Conservation (phyloP, 2,888 invertebrate genomes). For the Drosophila incognita region DNA sequence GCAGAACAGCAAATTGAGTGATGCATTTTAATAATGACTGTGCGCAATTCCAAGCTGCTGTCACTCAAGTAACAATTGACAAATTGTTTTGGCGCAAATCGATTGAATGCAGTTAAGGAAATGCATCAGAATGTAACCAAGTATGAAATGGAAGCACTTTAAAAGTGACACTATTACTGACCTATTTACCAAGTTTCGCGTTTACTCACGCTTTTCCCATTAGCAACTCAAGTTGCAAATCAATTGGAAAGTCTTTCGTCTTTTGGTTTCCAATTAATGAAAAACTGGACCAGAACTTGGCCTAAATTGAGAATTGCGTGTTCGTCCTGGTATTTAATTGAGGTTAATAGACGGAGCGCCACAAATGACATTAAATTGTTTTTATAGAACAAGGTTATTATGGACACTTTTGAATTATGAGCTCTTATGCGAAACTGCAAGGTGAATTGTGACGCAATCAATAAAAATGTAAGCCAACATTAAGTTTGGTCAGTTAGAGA, state of each 20-base stretch:
- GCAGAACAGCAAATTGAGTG: constrained; percentile 20
- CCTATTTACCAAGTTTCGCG: constrained; percentile 37
- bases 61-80: constrained; percentile 10
- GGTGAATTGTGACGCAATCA: constrained; percentile 25
- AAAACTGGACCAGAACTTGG: constrained; percentile 1
- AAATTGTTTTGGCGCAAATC: constrained; percentile 26
- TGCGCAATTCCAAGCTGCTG: constrained; percentile 18
- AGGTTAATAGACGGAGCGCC: constrained; percentile 54
- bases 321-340: constrained; percentile 49
- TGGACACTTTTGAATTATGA: constrained; percentile 49
- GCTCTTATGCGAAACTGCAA: constrained; percentile 39
- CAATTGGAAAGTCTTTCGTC: constrained; percentile 29
- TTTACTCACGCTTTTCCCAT: background rate
- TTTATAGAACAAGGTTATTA: constrained; percentile 68
- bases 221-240: constrained; percentile 26
- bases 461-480: background rate
- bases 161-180: constrained; percentile 21
- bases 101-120: constrained; percentile 11
- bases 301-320: constrained; percentile 52
- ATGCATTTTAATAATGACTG: constrained; percentile 42
- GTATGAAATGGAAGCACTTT: background rate
- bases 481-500: background rate
- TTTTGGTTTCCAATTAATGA: constrained; percentile 46
- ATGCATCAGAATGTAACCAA: background rate
- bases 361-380: constrained; percentile 65